Base-by-base conservation (phyloP, 2,888 invertebrate species). In the Portevinia maculata region DNA sequence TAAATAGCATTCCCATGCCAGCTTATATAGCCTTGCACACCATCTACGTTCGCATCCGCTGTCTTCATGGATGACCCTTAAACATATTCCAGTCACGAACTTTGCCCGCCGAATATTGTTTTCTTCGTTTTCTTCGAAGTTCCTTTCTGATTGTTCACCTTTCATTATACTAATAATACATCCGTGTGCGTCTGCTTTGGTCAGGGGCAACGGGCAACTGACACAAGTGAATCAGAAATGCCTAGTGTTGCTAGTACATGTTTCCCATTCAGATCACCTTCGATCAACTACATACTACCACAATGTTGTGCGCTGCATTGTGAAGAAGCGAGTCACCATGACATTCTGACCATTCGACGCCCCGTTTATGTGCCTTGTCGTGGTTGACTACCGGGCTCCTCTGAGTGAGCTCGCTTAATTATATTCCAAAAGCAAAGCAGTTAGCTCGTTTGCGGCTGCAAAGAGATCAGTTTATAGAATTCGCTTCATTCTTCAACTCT, bases 81-180 rank as follows among this genome's bases (percentile, higher is more conserved):
- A 83, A 83, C 71, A 83, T 83, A 83, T 83, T 83, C 76, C 65
- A 83, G 83, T 83, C 83, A 83, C 83, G 83, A 83, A 83, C 76
- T 78, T 83, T 78, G 78, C 67, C 76, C 76, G 78, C 83, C 83
- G 67, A 83, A 83, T 76, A 64, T 78, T 64, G 41, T 70, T 57
- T 50, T 30, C 48, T 15, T 50, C 5, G 15, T 57, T n/a, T 39
- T 64, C 24, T 59, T 19, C 15, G 5, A 28, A 39, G 11, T 60
- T 76, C 30, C 59, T 75, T 81, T 70, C 52, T 53, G 53, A 65
- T 59, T 67, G 79, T 55, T 73, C 53, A 73, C 65, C 73, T 65
- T 60, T 52, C 48, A 48, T 62, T 55, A 17, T 37, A 60, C 41
- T 24, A 7, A 19, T 39, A 37, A 15, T 41, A 73, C 69, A 39